Evolutionary conservation across 2,113 vertebrate genomes (phyloP).

Genomic region (Corythaixoides concolor): DNA sequence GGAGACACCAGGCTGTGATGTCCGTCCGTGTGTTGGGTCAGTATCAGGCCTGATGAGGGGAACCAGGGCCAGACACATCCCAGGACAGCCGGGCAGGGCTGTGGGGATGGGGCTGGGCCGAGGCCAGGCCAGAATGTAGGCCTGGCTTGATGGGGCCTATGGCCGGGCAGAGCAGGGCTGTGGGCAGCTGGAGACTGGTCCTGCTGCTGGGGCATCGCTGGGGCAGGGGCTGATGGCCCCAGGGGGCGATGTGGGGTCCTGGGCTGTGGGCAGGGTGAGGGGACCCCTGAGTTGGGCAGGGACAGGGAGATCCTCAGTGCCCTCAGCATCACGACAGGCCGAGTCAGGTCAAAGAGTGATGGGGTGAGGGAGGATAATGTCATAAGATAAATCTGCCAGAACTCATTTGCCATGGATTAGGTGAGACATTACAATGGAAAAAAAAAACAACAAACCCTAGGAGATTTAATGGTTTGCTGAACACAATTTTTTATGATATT

Average conservation of each 20-base stretch:
- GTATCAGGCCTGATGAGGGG: neutral
- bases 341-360: neutral
- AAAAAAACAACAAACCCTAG: neutral
- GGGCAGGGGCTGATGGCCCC: neutral
- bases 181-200: neutral
- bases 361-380: neutral
- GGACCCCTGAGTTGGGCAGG: neutral
- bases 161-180: neutral
- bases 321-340: neutral
- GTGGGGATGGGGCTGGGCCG: accelerated
- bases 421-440: neutral
- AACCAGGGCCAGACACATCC: neutral
- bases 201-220: neutral
- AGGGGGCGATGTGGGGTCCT: neutral
- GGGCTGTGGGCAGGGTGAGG: accelerated
- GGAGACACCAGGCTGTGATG: too few species aligned
- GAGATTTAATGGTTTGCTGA: neutral
- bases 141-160: accelerated
- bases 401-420: neutral
- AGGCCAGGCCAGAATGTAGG: too few species aligned
- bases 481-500: neutral
- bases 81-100: accelerated
- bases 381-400: neutral
- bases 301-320: accelerated
- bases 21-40: accelerated